Percentiles rank a stretch among this genome's conserved stretches.
These are phyloP conservation scores for Conus canariensis DNA, from an alignment of 2,888 invertebrate genomes.

Conservation along the genomic window DNA sequence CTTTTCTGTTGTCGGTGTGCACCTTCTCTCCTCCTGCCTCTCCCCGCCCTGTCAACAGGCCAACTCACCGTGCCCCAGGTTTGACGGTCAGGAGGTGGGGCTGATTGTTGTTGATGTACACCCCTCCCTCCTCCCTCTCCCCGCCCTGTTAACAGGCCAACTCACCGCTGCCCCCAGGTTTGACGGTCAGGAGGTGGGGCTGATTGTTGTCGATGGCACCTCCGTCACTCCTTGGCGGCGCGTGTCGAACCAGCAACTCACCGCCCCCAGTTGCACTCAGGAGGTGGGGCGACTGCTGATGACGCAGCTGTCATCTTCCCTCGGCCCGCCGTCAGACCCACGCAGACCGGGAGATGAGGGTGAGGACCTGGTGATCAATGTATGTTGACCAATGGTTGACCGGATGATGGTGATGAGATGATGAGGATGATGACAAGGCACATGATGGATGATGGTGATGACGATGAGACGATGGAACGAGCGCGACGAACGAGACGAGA, in stretches of 20 bases:
- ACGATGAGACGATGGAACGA: no score
- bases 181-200: constrained; percentile 51
- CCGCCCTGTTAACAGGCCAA: no score
- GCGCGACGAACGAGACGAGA: no score
- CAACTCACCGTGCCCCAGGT: not conserved
- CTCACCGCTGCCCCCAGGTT: constrained; percentile 20
- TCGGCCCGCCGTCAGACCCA: constrained; percentile 38
- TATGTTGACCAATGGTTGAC: not conserved
- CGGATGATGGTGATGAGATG: not conserved
- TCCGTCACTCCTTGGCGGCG: no score
- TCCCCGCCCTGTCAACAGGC: no score
- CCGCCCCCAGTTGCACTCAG: constrained; percentile 36
- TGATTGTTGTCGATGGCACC: no score
- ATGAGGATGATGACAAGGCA: no score
- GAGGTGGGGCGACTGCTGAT: constrained; percentile 51
- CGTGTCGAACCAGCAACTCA: no score
- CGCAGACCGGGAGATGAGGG: not conserved
- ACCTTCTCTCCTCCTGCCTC: no score
- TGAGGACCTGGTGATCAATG: not conserved
- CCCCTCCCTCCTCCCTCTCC: no score
- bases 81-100: constrained; percentile 50
- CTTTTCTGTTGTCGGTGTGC: no score
- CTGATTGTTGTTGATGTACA: constrained; percentile 4
- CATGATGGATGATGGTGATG: not conserved
- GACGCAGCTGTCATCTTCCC: constrained; percentile 59